These are phyloP conservation scores for Yponomeuta malinellus DNA, from an alignment of 2,888 invertebrate species.

Conservation along the genomic window DNA sequence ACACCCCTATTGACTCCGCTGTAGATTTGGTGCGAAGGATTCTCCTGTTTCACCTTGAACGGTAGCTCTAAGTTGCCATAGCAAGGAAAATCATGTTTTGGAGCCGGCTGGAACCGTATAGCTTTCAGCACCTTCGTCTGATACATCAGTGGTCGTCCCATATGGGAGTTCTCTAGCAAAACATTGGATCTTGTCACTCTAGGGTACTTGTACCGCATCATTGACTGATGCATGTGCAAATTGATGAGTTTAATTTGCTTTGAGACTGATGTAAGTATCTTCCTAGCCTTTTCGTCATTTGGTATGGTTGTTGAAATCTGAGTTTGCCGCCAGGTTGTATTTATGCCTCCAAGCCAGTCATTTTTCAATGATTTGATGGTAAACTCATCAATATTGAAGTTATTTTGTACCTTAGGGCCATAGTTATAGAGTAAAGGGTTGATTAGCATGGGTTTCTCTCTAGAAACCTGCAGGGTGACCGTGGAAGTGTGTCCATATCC, in stretches of 20 bases:
- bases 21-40: constrained; percentile 41
- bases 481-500: constrained; percentile 51
- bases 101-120: constrained; percentile 57
- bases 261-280: constrained; percentile 61
- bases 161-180: constrained; percentile 48
- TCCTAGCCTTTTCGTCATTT: constrained; percentile 52
- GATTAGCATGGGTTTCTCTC: constrained; percentile 34
- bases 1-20: constrained; percentile 43
- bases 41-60: constrained; percentile 60
- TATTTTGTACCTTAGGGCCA: not conserved
- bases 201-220: constrained; percentile 65
- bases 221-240: constrained; percentile 52
- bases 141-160: constrained; percentile 48
- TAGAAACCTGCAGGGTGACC: constrained; percentile 42
- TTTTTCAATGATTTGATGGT: constrained; percentile 31
- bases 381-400: constrained; percentile 29
- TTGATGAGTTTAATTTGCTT: constrained; percentile 62
- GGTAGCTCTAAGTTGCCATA: constrained; percentile 68
- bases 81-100: constrained; percentile 60
- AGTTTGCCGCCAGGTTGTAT: constrained; percentile 53
- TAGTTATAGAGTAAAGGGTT: constrained; percentile 49
- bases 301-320: constrained; percentile 43
- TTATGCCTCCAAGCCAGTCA: constrained; percentile 53
- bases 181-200: constrained; percentile 63
- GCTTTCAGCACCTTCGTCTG: constrained; percentile 53